These are phyloP conservation scores for Synergus gifuensis DNA, from an alignment of 2,888 invertebrate species.

Conservation along the genomic window DNA sequence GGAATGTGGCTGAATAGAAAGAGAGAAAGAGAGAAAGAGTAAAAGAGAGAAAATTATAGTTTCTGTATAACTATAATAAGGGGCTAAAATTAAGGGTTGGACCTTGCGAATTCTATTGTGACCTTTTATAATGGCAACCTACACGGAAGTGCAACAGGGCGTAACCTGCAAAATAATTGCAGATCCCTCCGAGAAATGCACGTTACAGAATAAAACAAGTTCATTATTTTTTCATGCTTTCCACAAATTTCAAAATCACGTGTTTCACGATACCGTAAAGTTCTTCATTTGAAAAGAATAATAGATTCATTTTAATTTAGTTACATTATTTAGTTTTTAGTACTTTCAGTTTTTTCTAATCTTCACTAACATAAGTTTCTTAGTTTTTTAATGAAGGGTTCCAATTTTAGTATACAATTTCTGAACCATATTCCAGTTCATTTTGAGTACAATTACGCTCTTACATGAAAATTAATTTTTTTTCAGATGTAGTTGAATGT, in stretches of 20 bases:
- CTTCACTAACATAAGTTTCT: too few species aligned
- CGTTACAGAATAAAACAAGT: neutral
- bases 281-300: too few species aligned
- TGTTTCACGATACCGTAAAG: neutral
- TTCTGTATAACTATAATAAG: slow-evolving; percentile 34
- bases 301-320: too few species aligned
- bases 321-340: too few species aligned
- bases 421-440: too few species aligned
- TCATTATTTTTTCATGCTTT: neutral
- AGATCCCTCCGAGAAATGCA: slow-evolving; percentile 46
- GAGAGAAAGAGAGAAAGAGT: neutral
- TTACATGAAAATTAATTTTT: too few species aligned
- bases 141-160: slow-evolving; percentile 62
- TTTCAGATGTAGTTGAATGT: too few species aligned
- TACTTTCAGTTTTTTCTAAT: too few species aligned
- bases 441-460: too few species aligned
- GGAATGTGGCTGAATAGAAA: slow-evolving; percentile 1
- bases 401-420: too few species aligned
- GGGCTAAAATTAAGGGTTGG: slow-evolving; percentile 47
- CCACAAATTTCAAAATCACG: neutral
- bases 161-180: slow-evolving; percentile 64
- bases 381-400: too few species aligned
- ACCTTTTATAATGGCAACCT: slow-evolving; percentile 64
- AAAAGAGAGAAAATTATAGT: neutral
- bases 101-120: slow-evolving; percentile 63